A percentile compares a stretch with the other conserved stretches of the same genome.
These are phyloP conservation scores for Acrocephalus kingi DNA, from an alignment of 2,113 vertebrate genomes.

Conservation along the genomic window DNA sequence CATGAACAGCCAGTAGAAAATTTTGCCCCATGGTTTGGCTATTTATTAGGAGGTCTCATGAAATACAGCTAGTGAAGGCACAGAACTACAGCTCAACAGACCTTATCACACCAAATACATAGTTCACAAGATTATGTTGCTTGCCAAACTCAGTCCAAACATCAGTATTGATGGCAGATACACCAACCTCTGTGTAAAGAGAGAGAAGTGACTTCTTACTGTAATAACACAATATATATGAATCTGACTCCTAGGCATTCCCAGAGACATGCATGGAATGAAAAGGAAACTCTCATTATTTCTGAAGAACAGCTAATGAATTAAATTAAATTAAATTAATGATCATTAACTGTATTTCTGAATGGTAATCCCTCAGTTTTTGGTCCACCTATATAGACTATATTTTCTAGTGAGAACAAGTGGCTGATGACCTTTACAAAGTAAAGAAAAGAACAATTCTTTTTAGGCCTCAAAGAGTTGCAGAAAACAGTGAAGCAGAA, in stretches of 20 bases:
- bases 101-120: neutral
- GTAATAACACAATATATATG: neutral
- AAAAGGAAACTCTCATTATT: neutral
- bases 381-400: neutral
- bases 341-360: neutral
- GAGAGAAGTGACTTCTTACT: neutral
- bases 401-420: neutral
- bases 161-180: neutral
- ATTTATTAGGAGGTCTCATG: neutral
- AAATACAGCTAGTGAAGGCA: neutral
- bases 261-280: neutral
- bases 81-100: neutral
- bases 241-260: fast-evolving
- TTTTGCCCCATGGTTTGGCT: neutral
- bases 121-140: neutral
- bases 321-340: neutral
- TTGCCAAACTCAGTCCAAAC: neutral
- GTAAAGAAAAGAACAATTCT: neutral
- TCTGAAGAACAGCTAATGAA: neutral
- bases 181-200: neutral
- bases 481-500: neutral
- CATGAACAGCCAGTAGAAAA: neutral
- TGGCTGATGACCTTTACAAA: neutral
- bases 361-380: neutral
- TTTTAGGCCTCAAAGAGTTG: neutral